Percentiles rank a stretch among this genome's conserved stretches.
These are phyloP conservation scores for Proisotoma minuta DNA, from an alignment of 2,888 invertebrate genomes.

Conservation along the genomic window DNA sequence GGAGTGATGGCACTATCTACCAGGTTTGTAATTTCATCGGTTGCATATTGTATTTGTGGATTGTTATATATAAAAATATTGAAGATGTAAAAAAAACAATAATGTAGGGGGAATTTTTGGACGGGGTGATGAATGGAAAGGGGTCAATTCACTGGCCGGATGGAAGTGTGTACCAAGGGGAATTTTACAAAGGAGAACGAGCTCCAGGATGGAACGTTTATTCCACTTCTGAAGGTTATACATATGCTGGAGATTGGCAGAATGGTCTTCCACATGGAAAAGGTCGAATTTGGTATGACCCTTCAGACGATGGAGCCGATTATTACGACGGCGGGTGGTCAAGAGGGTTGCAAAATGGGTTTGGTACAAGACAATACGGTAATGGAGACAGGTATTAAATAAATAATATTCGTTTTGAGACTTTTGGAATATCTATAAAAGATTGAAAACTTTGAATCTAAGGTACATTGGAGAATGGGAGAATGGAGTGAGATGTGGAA, in stretches of 20 bases:
- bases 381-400: constrained; percentile 16
- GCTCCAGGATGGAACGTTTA: constrained; percentile 38
- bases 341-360: constrained; percentile 35
- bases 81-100: not conserved
- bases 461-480: constrained; percentile 39
- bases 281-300: constrained; percentile 45
- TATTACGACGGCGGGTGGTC: constrained; percentile 42
- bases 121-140: constrained; percentile 38
- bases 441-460: no score
- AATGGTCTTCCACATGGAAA: constrained; percentile 40
- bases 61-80: not conserved
- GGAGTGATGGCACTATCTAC: constrained; percentile 41
- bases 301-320: constrained; percentile 33
- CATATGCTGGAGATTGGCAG: constrained; percentile 33
- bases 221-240: constrained; percentile 28
- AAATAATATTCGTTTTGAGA: no score
- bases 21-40: constrained; percentile 22
- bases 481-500: constrained; percentile 31
- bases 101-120: constrained; percentile 42
- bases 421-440: no score
- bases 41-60: no score
- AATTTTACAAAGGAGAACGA: constrained; percentile 33
- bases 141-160: constrained; percentile 39
- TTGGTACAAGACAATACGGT: constrained; percentile 17
- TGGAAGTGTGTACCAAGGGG: constrained; percentile 38